A percentile compares a stretch with the other conserved stretches of the same genome.
phyloP scores from a whole-genome alignment of 1,140 invertebrate species.

The Leptestheria dahalacensis region DNA sequence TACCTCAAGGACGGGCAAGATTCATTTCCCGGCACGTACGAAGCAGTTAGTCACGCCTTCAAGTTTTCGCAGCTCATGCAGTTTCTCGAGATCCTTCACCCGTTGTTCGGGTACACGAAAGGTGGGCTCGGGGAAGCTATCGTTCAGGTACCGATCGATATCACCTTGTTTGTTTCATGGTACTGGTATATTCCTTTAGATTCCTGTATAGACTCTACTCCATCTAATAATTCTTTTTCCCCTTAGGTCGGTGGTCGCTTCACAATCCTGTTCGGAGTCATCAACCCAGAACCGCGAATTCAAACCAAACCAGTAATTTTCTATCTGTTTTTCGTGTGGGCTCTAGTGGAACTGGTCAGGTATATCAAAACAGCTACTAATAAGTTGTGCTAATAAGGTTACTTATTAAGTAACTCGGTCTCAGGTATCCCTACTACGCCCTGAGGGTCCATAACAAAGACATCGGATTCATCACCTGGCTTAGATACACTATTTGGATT shows the following conservation, averaged over 20 bases:
- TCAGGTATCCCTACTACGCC: conserved; percentile 82
- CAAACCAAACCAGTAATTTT: conserved; percentile 73
- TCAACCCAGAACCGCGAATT: conserved; percentile 67
- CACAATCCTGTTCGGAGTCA: conserved; percentile 66
- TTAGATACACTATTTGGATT: conserved; percentile 85
- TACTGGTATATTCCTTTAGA: too few species aligned
- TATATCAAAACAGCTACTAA: conserved; percentile 26
- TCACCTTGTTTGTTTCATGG: too few species aligned
- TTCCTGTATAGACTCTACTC: background rate
- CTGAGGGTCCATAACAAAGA: conserved; percentile 57
- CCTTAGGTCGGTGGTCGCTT: conserved; percentile 59
- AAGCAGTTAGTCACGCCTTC: conserved; percentile 56
- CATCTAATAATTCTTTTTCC: conserved; percentile 24
- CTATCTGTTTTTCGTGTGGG: conserved; percentile 71
- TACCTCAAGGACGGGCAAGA: conserved; percentile 35
- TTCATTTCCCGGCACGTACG: conserved; percentile 55
- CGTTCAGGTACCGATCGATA: conserved; percentile 34
- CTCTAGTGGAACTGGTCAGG: conserved; percentile 61
- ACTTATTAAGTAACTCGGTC: background rate
- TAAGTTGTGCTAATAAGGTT: background rate
- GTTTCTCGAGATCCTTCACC: conserved; percentile 76
- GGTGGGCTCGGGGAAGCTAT: conserved; percentile 40
- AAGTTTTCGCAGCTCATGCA: conserved; percentile 69
- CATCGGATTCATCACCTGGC: conserved; percentile 67
- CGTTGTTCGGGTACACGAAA: conserved; percentile 72